Base-by-base conservation (phyloP, 2,113 vertebrate species). In the Nansenia antarctica region DNA sequence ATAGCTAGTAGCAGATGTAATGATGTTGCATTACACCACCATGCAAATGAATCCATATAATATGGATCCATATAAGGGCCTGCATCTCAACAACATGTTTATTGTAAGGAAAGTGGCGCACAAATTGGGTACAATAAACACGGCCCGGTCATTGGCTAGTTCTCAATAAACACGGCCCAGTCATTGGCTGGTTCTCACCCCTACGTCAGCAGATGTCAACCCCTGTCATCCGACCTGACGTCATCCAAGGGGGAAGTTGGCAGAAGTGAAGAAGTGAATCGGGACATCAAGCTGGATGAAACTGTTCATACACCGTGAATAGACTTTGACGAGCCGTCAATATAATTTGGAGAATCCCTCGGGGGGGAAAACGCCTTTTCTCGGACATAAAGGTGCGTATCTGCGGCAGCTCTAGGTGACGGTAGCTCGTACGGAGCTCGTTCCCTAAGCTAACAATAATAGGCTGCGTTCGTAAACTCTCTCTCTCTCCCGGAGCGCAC, bases 231-330 rank as follows among this genome's bases (percentile, higher is more conserved):
- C 87, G 90, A 83, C 88, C 89, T 86, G 90, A 91, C 89, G 89
- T 87, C 87, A 73, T 85, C 82, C 72, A 78, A 87, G 85, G 80
- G 86, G 86, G 90, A 92, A 92, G 91, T 92, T 88, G 85, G 79
- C 74, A 76, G 79, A 89, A 88, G 80, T 84, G 85, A 76, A n/a
- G 73, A 85, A 82, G 76, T 68, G 59, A 22, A 37, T 47, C 77
- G 82, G 54, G 72, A 76, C 70, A 62, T 66, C 68, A 72, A 82
- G 81, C 80, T 71, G 68, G 64, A 79, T 81, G 77, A 85, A 67
- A 71, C 24, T 24, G 0, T 29, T 62, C 70, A 47, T 64, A 42
- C 67, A 35, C 62, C 55, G 58, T 70, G 62, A 74, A 62, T 53
- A 0, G 26, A 75, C 55, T 11, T 37, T 24, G 60, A 70, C 27